phyloP scores from a whole-genome alignment of 2,113 vertebrate genomes.

The Microtus pennsylvanicus region DNA sequence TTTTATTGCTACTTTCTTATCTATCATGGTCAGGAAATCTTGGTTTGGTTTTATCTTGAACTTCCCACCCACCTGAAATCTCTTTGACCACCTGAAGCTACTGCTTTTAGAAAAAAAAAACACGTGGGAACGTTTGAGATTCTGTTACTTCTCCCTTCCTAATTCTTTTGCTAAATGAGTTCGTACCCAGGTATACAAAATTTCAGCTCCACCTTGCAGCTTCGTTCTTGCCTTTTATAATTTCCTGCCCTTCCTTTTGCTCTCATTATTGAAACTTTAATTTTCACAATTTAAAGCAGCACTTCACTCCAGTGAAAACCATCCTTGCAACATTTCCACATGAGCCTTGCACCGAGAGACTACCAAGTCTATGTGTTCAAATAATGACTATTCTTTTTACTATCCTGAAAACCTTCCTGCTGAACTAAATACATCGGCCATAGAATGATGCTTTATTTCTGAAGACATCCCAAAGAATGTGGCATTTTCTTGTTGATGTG shows the following conservation, averaged over 20 bases:
- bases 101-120: neutral
- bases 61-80: neutral
- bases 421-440: neutral
- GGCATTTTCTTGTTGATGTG: neutral
- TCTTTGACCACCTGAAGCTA: neutral
- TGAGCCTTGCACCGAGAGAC: neutral
- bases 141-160: neutral
- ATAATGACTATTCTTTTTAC: neutral
- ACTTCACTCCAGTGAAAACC: neutral
- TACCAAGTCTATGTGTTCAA: neutral
- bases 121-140: neutral
- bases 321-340: neutral
- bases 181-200: neutral
- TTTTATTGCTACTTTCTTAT: neutral
- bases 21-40: neutral
- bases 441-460: constrained; percentile 5
- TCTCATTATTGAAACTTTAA: neutral
- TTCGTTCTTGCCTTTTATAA: neutral
- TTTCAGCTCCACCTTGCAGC: neutral
- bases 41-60: neutral
- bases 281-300: neutral
- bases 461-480: neutral
- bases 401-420: neutral
- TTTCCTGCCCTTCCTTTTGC: neutral
- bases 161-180: neutral